Base-by-base conservation (phyloP, 1,140 invertebrate species). In the Zaprionus taronus region DNA sequence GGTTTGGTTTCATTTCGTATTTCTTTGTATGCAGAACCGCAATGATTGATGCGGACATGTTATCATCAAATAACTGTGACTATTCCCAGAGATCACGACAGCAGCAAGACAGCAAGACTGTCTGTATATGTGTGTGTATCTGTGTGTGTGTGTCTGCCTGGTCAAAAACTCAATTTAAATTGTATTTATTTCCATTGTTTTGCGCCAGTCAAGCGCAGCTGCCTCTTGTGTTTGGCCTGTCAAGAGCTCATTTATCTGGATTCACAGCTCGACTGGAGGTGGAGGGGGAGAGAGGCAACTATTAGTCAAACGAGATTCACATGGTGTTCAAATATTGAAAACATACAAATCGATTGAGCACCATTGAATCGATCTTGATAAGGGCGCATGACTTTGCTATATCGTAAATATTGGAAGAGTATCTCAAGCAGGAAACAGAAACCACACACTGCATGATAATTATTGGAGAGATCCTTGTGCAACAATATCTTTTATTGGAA, bases 121-220 rank as follows among this genome's bases (percentile, higher is more conserved):
- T 22, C 44, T 53, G 26, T 41, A 3, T 22, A 41, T 57, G 36
- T 51, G 22, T 58, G 49, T 15, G 28, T 63, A n/a, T n/a, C n/a
- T 51, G 22, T 47, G 12, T 36, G 60, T 49, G 44, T 28, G 47
- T 64, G 55, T 55, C 2, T 60, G 17, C n/a, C 66, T 71, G 83
- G 83, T 89, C 84, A 84, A 81, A 83, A 89, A 84, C 85, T 89
- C 79, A 84, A 89, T 89, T 89, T 89, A 89, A 89, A 89, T 84
- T 89, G 85, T 87, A 84, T 77, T 80, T 80, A 72, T 80, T 75
- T 72, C 53, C 55, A 66, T 81, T 79, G 72, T 81, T 80, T 64
- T 69, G 72, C 47, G 24, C 36, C 63, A 79, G 67, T 81, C 72
- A 72, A 70, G 75, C 70, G 81, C 73, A 77, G 62, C 67, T 74